Conservation (phyloP, 2,797 vertebrate genomes). For the Rhynchonycteris naso region DNA sequence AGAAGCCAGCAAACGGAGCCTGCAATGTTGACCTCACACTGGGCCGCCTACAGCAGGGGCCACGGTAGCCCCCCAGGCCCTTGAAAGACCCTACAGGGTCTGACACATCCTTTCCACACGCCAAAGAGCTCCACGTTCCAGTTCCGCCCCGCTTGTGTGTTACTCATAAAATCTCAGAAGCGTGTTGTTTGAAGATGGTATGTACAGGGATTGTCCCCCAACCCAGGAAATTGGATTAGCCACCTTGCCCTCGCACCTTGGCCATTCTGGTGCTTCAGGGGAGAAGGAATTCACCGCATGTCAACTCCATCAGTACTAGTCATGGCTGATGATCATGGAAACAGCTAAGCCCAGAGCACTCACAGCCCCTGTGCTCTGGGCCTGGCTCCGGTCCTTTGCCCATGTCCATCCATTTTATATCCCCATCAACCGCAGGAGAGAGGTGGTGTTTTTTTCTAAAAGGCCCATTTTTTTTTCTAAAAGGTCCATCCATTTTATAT, state of each 20-base stretch:
- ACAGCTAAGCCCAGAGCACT: not conserved
- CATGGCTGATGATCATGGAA: accelerated
- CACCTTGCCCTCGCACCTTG: not conserved
- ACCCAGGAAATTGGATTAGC: not conserved
- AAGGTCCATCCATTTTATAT: not conserved
- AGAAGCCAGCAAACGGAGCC: accelerated
- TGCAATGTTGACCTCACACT: accelerated
- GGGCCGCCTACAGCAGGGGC: accelerated
- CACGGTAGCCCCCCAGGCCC: not conserved
- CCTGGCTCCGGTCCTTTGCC: not conserved
- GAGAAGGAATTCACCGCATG: not conserved
- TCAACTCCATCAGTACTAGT: too few species aligned
- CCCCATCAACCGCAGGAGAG: not conserved
- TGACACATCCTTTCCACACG: not conserved
- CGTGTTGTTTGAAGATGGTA: not conserved
- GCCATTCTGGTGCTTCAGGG: not conserved
- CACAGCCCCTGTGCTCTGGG: accelerated
- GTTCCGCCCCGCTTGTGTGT: not conserved
- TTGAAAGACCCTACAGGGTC: not conserved
- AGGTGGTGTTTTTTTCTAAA: not conserved
- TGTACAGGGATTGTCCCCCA: not conserved
- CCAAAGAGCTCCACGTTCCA: not conserved
- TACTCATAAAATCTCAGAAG: not conserved
- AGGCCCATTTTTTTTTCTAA: not conserved
- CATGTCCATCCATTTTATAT: not conserved